These are phyloP conservation scores for Eudemis profundana DNA, from an alignment of 2,888 invertebrate genomes.

Conservation along the genomic window DNA sequence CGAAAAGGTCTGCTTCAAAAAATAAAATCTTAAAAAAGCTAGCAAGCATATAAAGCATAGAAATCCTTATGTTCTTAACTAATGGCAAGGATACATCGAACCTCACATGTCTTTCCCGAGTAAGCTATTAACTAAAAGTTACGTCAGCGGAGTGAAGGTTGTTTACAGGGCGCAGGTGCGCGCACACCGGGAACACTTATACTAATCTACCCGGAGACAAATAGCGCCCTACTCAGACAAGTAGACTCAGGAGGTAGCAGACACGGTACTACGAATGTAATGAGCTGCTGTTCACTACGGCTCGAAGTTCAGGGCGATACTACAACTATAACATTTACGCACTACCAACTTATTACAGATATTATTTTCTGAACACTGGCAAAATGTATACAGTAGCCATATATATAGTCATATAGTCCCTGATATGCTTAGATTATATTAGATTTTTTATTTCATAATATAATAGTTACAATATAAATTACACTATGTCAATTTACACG, in stretches of 20 bases:
- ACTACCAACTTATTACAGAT: too few relatives aligned
- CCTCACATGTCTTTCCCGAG: constrained; percentile 22
- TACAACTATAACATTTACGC: too few relatives aligned
- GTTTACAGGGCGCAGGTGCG: constrained; percentile 63
- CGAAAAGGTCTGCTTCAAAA: background rate
- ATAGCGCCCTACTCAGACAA: constrained; percentile 64
- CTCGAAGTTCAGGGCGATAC: too few relatives aligned
- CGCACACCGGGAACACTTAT: constrained; percentile 63
- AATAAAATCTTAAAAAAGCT: background rate
- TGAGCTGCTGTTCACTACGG: too few relatives aligned
- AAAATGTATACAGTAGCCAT: too few relatives aligned
- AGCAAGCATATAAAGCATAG: background rate
- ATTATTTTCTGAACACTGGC: too few relatives aligned
- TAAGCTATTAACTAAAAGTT: constrained; percentile 37
- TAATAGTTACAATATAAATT: too few relatives aligned
- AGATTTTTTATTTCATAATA: too few relatives aligned
- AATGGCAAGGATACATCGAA: constrained; percentile 1
- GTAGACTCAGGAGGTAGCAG: constrained; percentile 44
- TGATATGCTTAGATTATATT: too few relatives aligned
- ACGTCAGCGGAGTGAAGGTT: constrained; percentile 38
- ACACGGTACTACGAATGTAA: background rate
- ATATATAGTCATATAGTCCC: too few relatives aligned
- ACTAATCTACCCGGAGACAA: constrained; percentile 78
- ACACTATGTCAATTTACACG: too few relatives aligned
- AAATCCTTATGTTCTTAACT: background rate